Evolutionary conservation across 2,888 invertebrate species (phyloP).

Genomic region (Bugulina stolonifera): DNA sequence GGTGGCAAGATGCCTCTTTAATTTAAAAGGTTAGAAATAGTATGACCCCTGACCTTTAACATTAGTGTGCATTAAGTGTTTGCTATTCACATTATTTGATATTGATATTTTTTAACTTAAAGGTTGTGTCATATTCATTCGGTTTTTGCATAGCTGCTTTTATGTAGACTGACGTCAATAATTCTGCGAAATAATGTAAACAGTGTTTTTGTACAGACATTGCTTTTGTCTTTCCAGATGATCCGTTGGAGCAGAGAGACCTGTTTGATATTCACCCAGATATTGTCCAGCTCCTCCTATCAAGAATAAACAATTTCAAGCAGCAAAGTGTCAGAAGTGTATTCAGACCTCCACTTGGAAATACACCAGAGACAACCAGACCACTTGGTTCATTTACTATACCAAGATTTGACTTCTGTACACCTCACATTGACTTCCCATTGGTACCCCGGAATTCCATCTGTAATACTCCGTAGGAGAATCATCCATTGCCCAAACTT

Average conservation of each 20-base stretch:
- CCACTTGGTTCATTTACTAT: background rate
- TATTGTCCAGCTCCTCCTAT: background rate
- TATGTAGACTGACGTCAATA: too few species aligned
- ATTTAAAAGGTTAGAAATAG: slow-evolving; percentile 14
- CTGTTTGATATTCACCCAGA: slow-evolving; percentile 2
- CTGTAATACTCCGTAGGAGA: too few species aligned
- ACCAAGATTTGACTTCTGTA: slow-evolving; percentile 11
- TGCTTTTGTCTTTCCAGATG: slow-evolving; percentile 3
- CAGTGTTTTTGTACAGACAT: too few species aligned
- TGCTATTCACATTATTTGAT: too few species aligned
- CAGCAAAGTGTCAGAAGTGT: background rate
- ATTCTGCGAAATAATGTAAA: too few species aligned
- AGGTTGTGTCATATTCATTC: too few species aligned
- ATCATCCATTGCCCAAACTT: too few species aligned
- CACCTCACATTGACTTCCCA: slow-evolving; percentile 14
- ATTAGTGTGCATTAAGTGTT: too few species aligned
- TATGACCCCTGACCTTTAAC: too few species aligned
- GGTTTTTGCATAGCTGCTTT: too few species aligned
- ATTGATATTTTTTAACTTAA: too few species aligned
- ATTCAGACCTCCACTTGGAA: background rate
- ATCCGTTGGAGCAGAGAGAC: slow-evolving; percentile 17
- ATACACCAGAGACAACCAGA: background rate
- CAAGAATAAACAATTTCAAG: background rate
- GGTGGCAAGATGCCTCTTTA: slow-evolving; percentile 19
- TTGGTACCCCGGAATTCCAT: background rate